Conservation (phyloP, 2,888 invertebrate species). For the Spilarctia lutea region DNA sequence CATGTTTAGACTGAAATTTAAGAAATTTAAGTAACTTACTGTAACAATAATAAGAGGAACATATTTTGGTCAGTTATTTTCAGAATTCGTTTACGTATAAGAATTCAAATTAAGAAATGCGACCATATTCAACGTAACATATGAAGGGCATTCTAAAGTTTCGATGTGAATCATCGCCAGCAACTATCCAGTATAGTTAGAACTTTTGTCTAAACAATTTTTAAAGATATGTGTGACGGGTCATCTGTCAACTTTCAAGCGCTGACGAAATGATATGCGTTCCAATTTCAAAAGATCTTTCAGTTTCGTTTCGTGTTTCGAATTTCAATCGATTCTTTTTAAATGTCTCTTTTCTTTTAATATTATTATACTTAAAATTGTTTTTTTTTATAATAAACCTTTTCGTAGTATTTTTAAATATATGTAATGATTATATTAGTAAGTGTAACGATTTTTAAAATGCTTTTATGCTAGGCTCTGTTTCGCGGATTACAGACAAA, state of each 20-base stretch:
- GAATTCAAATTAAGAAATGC: background rate
- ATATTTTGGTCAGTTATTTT: too few relatives aligned
- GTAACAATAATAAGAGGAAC: too few relatives aligned
- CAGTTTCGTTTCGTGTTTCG: constrained; percentile 59
- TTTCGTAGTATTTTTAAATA: too few relatives aligned
- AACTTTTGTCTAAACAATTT: constrained; percentile 26
- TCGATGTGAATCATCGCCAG: constrained; percentile 10
- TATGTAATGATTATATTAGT: too few relatives aligned
- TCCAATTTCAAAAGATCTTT: constrained; percentile 63
- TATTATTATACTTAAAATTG: too few relatives aligned
- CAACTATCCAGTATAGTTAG: constrained; percentile 42
- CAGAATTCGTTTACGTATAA: too few relatives aligned
- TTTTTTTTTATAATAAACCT: too few relatives aligned
- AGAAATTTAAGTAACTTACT: too few relatives aligned
- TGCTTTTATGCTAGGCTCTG: too few relatives aligned
- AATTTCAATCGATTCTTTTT: constrained; percentile 31
- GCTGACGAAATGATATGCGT: constrained; percentile 61
- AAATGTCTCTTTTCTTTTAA: background rate
- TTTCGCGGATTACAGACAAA: too few relatives aligned
- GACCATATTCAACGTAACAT: constrained; percentile 14
- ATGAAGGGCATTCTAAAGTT: background rate
- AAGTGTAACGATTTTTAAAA: too few relatives aligned
- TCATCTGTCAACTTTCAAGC: constrained; percentile 58
- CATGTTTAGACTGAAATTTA: too few relatives aligned
- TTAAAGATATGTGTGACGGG: constrained; percentile 40